Evolutionary conservation across 2,888 invertebrate genomes (phyloP).

Genomic region (Oxycera nigricornis): DNA sequence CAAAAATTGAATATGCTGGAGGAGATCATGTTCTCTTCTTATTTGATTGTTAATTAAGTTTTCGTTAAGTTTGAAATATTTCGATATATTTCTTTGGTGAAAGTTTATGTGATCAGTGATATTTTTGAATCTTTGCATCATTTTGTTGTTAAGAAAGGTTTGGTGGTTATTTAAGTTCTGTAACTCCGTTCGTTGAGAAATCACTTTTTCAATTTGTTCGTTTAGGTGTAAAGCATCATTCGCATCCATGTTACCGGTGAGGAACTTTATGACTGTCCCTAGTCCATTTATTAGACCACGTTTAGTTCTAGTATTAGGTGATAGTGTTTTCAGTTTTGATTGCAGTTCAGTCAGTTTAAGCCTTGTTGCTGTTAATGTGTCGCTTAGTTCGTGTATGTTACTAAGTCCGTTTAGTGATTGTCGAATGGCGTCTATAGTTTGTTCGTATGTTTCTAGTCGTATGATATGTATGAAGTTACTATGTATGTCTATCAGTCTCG

Average conservation of each 20-base stretch:
- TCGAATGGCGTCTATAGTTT: neutral
- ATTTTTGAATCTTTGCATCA: conserved; percentile 38
- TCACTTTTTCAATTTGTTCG: conserved; percentile 8
- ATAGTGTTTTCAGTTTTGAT: neutral
- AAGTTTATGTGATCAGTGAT: conserved; percentile 35
- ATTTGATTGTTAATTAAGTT: conserved; percentile 4
- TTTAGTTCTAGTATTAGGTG: conserved; percentile 28
- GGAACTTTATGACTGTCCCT: conserved; percentile 29
- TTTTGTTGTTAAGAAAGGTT: conserved; percentile 24
- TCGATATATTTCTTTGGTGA: conserved; percentile 23
- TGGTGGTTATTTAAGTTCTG: neutral
- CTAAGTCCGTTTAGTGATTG: neutral
- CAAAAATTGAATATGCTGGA: conserved; percentile 25
- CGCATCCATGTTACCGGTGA: conserved; percentile 34
- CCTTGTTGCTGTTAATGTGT: neutral
- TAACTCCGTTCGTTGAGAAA: neutral
- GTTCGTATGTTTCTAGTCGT: neutral
- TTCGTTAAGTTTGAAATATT: conserved; percentile 10
- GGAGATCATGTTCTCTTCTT: neutral
- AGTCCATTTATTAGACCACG: conserved; percentile 34
- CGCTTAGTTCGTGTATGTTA: neutral
- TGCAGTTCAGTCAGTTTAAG: conserved; percentile 9
- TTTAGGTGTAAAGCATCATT: conserved; percentile 21
- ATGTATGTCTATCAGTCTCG: too few species aligned
- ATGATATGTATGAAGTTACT: conserved; percentile 13